These are phyloP conservation scores for Drosophila bunnanda DNA, from an alignment of 2,888 invertebrate species.

Conservation along the genomic window DNA sequence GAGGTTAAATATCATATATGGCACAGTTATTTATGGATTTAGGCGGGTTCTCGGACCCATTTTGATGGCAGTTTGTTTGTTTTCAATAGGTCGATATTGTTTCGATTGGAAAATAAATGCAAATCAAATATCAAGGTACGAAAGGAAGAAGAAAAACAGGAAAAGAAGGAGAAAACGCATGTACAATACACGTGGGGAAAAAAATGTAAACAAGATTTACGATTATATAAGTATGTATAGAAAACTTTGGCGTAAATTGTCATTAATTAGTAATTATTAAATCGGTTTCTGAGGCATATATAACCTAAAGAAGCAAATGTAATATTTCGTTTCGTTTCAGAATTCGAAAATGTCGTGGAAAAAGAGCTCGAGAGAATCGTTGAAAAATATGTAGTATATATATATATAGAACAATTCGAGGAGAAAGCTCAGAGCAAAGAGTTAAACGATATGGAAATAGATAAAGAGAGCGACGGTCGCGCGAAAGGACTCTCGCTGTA, in stretches of 20 bases:
- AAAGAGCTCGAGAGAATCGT: conserved; percentile 40
- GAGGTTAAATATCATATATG: conserved; percentile 53
- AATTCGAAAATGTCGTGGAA: conserved; percentile 42
- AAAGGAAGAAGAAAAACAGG: conserved; percentile 55
- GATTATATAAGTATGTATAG: conserved; percentile 55
- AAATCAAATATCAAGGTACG: conserved; percentile 59
- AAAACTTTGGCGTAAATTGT: conserved; percentile 53
- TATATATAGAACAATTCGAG: conserved; percentile 61
- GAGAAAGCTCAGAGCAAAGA: conserved; percentile 70
- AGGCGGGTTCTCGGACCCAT: conserved; percentile 29
- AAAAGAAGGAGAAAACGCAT: conserved; percentile 65
- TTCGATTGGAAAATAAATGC: conserved; percentile 58
- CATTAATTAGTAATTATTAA: conserved; percentile 45
- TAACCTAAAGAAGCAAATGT: conserved; percentile 57
- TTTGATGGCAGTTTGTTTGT: conserved; percentile 46
- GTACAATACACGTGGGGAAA: conserved; percentile 61
- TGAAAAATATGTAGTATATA: conserved; percentile 34
- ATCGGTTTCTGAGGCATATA: conserved; percentile 58
- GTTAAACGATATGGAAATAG: conserved; percentile 58
- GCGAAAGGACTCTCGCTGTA: not conserved
- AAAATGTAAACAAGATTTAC: conserved; percentile 69
- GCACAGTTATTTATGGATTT: conserved; percentile 20
- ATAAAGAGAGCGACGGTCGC: conserved; percentile 38
- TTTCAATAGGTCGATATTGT: conserved; percentile 15
- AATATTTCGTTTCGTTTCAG: conserved; percentile 23